Conservation (phyloP, 2,113 vertebrate genomes). For the Albula glossodonta region DNA sequence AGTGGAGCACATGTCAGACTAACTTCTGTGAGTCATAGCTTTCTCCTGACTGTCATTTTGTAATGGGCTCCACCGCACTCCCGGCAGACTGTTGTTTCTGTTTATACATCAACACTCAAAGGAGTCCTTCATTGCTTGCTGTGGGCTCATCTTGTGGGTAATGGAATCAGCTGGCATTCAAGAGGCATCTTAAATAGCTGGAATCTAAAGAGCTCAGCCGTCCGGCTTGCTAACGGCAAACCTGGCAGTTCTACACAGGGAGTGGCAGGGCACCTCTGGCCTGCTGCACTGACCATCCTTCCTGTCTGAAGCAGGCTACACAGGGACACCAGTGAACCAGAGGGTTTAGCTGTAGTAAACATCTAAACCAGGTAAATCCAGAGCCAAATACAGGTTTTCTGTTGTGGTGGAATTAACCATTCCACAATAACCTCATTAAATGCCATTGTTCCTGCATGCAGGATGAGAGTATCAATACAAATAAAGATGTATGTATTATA, state of each 20-base stretch:
- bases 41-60: not conserved
- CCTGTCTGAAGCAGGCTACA: not conserved
- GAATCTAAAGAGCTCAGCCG: not conserved
- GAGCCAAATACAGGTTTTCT: not conserved
- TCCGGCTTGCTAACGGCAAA: not conserved
- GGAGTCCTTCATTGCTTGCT: not conserved
- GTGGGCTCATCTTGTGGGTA: not conserved
- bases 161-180: not conserved
- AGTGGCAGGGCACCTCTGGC: not conserved
- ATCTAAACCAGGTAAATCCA: not conserved
- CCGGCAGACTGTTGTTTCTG: not conserved
- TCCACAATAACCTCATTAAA: no score
- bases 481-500: no score
- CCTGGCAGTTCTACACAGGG: not conserved
- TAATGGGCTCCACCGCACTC: not conserved
- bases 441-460: no score
- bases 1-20: not conserved
- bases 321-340: not conserved
- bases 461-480: no score
- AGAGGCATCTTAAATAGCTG: not conserved
- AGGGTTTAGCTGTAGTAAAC: not conserved
- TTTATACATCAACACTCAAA: not conserved
- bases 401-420: no score
- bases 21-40: not conserved
- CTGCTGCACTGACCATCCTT: not conserved